Conservation (phyloP, 2,113 vertebrate species). For the Phocoena sinus region DNA sequence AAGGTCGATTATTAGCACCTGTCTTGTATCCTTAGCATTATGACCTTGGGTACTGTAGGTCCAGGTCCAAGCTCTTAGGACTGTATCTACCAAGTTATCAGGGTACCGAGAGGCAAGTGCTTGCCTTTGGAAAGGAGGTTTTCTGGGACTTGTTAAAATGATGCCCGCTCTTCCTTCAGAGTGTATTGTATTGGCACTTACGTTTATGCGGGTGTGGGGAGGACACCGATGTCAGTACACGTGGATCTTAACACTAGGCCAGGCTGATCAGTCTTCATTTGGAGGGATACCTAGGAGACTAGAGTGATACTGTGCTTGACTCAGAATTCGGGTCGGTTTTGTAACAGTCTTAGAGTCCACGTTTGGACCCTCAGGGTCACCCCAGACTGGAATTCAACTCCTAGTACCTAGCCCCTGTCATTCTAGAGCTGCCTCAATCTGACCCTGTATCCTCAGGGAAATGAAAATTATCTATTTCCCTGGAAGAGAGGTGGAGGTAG, state of each 20-base stretch:
- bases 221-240: background rate
- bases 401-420: background rate
- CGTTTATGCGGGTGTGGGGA: background rate
- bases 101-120: background rate
- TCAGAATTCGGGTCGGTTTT: background rate
- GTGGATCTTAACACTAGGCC: background rate
- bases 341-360: background rate
- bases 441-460: background rate
- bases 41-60: background rate
- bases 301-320: background rate
- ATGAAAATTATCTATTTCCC: background rate
- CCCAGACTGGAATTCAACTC: background rate
- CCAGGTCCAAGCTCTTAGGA: background rate
- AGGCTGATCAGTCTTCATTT: background rate
- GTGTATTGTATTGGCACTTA: rapidly evolving
- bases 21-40: background rate
- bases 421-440: background rate
- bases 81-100: background rate
- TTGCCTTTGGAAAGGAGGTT: background rate
- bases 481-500: background rate
- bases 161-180: background rate
- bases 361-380: background rate
- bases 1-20: background rate
- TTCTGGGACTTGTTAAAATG: background rate
- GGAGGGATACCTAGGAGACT: background rate